phyloP scores from a whole-genome alignment of 2,113 vertebrate genomes.

The Nibea albiflora region DNA sequence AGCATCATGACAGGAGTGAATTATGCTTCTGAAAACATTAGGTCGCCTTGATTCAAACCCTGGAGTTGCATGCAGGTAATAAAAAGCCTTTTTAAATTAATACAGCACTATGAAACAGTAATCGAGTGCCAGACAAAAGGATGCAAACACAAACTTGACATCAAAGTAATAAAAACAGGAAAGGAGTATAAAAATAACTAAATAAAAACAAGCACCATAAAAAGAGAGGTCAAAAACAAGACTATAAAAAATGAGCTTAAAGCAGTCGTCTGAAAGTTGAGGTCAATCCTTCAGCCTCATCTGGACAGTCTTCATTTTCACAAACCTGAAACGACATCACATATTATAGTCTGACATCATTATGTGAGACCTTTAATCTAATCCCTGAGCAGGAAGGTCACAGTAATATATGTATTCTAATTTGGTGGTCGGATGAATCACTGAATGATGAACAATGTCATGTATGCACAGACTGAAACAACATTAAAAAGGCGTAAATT shows the following conservation, averaged over 20 bases:
- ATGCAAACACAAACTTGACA: neutral
- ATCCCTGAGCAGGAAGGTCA: neutral
- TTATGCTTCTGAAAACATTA: neutral
- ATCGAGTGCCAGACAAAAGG: neutral
- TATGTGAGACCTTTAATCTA: conserved; percentile 8
- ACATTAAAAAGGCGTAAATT: neutral
- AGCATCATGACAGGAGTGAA: neutral
- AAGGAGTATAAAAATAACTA: neutral
- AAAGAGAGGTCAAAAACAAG: neutral
- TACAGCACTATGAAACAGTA: neutral
- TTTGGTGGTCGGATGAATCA: neutral
- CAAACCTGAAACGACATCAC: neutral
- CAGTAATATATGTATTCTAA: neutral
- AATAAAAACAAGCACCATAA: neutral
- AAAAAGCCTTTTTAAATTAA: conserved; percentile 20
- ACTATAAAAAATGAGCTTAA: neutral
- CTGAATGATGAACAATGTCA: neutral
- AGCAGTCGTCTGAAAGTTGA: neutral
- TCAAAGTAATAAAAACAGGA: neutral
- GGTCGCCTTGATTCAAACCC: neutral
- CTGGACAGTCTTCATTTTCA: no score
- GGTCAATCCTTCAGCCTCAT: neutral
- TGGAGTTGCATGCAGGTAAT: neutral
- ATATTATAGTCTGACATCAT: neutral
- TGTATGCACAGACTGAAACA: neutral